Evolutionary conservation across 2,888 invertebrate genomes (phyloP).

Genomic region (Yponomeuta plumbellus): DNA sequence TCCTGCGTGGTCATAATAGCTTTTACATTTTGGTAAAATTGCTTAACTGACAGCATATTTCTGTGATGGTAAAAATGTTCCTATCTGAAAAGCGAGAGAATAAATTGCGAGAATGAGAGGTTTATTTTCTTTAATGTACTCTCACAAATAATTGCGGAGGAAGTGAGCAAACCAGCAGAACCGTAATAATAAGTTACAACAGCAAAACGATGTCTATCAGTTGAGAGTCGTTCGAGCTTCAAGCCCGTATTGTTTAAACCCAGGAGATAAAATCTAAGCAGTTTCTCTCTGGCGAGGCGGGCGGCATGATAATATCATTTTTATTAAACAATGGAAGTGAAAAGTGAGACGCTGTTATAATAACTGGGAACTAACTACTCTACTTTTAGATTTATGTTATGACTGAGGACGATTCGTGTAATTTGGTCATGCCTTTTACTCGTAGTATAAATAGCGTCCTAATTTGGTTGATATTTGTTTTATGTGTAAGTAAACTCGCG

Average conservation of each 20-base stretch:
- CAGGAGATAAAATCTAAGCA: constrained; percentile 21
- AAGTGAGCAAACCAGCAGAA: constrained; percentile 23
- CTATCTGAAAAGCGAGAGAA: too few species aligned
- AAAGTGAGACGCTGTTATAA: constrained; percentile 17
- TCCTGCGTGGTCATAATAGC: too few species aligned
- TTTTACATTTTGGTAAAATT: neutral
- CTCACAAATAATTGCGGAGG: neutral
- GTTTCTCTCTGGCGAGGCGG: constrained; percentile 7
- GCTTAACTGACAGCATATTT: too few species aligned
- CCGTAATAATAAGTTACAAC: constrained; percentile 41
- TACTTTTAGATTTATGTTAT: neutral
- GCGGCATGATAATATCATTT: constrained; percentile 28
- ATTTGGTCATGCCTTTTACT: neutral
- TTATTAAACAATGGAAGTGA: constrained; percentile 29
- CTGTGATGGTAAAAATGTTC: too few species aligned
- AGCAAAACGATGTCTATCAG: constrained; percentile 40
- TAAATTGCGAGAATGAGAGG: too few species aligned
- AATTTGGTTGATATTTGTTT: too few species aligned
- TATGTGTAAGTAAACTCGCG: too few species aligned
- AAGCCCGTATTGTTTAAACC: constrained; percentile 31
- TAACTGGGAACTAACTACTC: constrained; percentile 7
- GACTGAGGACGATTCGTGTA: neutral
- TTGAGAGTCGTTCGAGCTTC: constrained; percentile 20
- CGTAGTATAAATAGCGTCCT: too few species aligned
- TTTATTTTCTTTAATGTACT: too few species aligned